A percentile compares a stretch with the other conserved stretches of the same genome.
Evolutionary conservation across 2,888 invertebrate species (phyloP).

Genomic region (Thera obeliscata): DNA sequence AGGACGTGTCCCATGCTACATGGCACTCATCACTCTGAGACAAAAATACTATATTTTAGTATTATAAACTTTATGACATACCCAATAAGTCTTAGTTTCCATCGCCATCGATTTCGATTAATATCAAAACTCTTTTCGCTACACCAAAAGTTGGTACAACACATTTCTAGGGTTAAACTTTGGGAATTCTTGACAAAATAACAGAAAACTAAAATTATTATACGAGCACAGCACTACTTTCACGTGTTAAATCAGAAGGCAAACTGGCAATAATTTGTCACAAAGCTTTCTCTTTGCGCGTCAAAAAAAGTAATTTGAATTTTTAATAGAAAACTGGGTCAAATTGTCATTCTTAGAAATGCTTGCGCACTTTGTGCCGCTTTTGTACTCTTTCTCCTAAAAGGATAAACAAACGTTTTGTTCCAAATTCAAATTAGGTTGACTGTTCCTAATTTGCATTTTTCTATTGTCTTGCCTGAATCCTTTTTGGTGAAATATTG

Average conservation of each 20-base stretch:
- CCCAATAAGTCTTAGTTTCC: conserved; percentile 45
- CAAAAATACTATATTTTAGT: background rate
- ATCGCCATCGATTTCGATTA: conserved; percentile 64
- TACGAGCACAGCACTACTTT: conserved; percentile 67
- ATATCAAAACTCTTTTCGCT: conserved; percentile 48
- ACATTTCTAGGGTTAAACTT: conserved; percentile 4
- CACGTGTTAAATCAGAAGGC: conserved; percentile 64
- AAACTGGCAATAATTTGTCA: conserved; percentile 59
- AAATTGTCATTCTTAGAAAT: conserved; percentile 68
- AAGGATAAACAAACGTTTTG: conserved; percentile 38
- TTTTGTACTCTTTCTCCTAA: conserved; percentile 38
- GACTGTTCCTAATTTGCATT: conserved; percentile 27
- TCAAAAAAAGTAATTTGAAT: conserved; percentile 82
- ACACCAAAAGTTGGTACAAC: conserved; percentile 43
- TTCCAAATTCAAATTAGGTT: conserved; percentile 40
- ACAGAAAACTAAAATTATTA: conserved; percentile 47
- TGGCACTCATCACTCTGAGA: background rate
- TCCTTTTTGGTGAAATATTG: conserved; percentile 20
- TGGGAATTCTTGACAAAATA: conserved; percentile 39
- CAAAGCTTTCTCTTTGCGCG: conserved; percentile 74
- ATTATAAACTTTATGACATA: conserved; percentile 46
- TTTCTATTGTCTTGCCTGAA: conserved; percentile 38
- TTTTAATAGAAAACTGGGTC: conserved; percentile 76
- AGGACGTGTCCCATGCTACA: no score
- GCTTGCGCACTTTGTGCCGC: conserved; percentile 44